Evolutionary conservation across 2,888 invertebrate species (phyloP).

Genomic region (Seira sanloemensis): DNA sequence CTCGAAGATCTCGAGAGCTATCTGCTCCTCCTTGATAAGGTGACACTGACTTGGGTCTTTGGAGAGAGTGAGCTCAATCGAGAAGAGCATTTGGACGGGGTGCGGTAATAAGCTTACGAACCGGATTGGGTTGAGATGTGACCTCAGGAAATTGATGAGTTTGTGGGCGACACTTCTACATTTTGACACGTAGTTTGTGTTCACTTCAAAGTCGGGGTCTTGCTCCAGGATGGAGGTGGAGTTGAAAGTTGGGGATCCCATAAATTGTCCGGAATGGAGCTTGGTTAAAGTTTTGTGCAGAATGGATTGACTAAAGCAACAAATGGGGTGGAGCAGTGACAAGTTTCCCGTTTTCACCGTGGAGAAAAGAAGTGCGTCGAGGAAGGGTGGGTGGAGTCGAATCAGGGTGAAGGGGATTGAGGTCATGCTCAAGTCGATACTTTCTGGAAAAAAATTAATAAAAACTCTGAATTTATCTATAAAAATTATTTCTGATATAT

Average conservation of each 20-base stretch:
- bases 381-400: conserved; percentile 20
- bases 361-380: conserved; percentile 15
- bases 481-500: background rate
- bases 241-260: background rate
- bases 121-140: too few relatives aligned
- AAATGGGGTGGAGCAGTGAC: conserved; percentile 32
- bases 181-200: background rate
- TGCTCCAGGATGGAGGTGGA: conserved; percentile 16
- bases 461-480: background rate
- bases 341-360: background rate
- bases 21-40: too few relatives aligned
- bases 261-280: too few relatives aligned
- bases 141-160: too few relatives aligned
- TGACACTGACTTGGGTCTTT: too few relatives aligned
- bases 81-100: background rate
- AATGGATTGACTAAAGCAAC: conserved; percentile 3
- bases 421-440: conserved; percentile 12
- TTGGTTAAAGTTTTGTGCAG: background rate
- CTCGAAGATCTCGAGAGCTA: background rate
- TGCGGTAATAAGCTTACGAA: too few relatives aligned
- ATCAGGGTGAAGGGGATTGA: conserved; percentile 34
- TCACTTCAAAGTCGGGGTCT: conserved; percentile 31
- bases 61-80: background rate
- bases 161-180: background rate
- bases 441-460: conserved; percentile 27